Base-by-base conservation (phyloP, 2,888 invertebrate genomes). In the Drosophila tanythrix region DNA sequence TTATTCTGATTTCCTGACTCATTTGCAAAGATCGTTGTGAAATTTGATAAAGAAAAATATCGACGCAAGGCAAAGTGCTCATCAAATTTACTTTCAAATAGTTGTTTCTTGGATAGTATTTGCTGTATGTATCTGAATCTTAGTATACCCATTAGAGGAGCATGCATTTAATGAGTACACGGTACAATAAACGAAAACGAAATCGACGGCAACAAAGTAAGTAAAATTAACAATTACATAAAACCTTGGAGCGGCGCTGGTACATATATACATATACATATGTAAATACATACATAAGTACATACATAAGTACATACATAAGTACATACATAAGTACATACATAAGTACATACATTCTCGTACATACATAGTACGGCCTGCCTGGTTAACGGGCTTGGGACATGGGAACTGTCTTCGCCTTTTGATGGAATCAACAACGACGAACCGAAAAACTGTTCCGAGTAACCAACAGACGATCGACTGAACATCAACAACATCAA, bases 211-310 rank as follows among this genome's bases (percentile, higher is more conserved):
- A 64, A 67, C 74, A 40, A 74, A 74, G 74, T 67, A 55, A 74
- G 74, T 67, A 51, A 78, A 75, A 75, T 79, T 75, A 79, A 79
- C 79, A 75, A 80, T 80, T 80, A 80, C 77, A 80, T 80, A 77
- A 80, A 80, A 70, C 80, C 80, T 80, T 80, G 77, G 56, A 64
- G 77, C 55, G 36, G 43, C 25, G 21, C 51, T 58, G 58, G 57
- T 60, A 51, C 43, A 25, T 33, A 48, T 13, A 52, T 5, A 33
- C n/a, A 53, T 10, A 53, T 21, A 43, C 33, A 33, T 33, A 33
- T 33, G 33, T 7, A 61, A 10, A 60, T 6, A 18, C 10, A 48
- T 8, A 25, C 11, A 21, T 11, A n/a, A 35, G n/a, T 3, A 31
- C 18, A 5, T 27, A 21, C 21, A 63, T 25, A 31, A 21, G 33